These are phyloP conservation scores for roundworm (Caenorhabditis elegans) DNA, from an alignment of 1,140 invertebrate species.

Conservation along the genomic window WBcel235 BX284605.5:20600001-20600500, in stretches of 20 bases:
- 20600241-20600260: neutral
- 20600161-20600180: neutral
- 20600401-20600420: neutral
- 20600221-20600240: neutral
- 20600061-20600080: neutral
- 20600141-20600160: neutral
- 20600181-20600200: slow-evolving; percentile 24
- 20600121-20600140: neutral
- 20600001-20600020: neutral
- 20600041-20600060: neutral
- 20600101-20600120: neutral
- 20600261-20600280: neutral
- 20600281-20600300: neutral
- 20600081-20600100: neutral
- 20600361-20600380: too few species aligned
- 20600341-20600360: too few species aligned
- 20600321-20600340: neutral
- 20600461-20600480: neutral
- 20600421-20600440: neutral
- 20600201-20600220: neutral
- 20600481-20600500: neutral
- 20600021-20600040: neutral
- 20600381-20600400: neutral
- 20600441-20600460: neutral
- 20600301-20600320: neutral